Evolutionary conservation across 2,888 invertebrate species (phyloP).

Genomic region (Xestia rhomboidea): DNA sequence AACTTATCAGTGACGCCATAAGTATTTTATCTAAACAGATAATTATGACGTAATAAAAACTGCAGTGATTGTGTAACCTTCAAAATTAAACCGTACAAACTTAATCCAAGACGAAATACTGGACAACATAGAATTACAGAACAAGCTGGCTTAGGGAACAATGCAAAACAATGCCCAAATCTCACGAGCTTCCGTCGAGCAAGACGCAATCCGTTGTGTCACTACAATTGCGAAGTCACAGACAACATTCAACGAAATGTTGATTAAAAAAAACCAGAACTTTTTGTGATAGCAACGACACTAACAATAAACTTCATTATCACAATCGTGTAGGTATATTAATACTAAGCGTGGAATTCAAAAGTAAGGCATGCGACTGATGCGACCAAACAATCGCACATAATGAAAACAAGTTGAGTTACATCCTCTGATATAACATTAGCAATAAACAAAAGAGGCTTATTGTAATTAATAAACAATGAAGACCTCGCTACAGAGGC

Average conservation of each 20-base stretch:
- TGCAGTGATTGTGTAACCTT: conserved; percentile 27
- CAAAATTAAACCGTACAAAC: conserved; percentile 17
- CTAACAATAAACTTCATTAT: conserved; percentile 43
- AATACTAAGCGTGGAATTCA: conserved; percentile 49
- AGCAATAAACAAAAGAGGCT: conserved; percentile 70
- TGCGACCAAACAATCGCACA: conserved; percentile 52
- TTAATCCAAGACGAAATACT: conserved; percentile 56
- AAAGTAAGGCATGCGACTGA: conserved; percentile 54
- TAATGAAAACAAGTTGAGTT: conserved; percentile 63
- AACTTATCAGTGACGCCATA: conserved; percentile 12
- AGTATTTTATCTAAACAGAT: conserved; percentile 6
- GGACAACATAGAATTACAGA: conserved; percentile 65
- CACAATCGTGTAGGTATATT: conserved; percentile 41
- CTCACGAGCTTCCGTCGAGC: conserved; percentile 71
- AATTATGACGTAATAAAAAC: conserved; percentile 15
- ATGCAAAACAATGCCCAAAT: conserved; percentile 74
- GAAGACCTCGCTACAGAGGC: conserved; percentile 73
- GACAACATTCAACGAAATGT: conserved; percentile 35
- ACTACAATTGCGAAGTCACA: conserved; percentile 60
- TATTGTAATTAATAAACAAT: conserved; percentile 78
- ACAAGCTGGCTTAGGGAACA: conserved; percentile 69
- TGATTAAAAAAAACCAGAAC: conserved; percentile 52
- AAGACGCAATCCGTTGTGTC: conserved; percentile 67
- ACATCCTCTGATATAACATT: conserved; percentile 65
- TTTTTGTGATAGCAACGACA: conserved; percentile 43